Conservation (phyloP, 2,888 invertebrate genomes). For the Lampropteryx suffumata region DNA sequence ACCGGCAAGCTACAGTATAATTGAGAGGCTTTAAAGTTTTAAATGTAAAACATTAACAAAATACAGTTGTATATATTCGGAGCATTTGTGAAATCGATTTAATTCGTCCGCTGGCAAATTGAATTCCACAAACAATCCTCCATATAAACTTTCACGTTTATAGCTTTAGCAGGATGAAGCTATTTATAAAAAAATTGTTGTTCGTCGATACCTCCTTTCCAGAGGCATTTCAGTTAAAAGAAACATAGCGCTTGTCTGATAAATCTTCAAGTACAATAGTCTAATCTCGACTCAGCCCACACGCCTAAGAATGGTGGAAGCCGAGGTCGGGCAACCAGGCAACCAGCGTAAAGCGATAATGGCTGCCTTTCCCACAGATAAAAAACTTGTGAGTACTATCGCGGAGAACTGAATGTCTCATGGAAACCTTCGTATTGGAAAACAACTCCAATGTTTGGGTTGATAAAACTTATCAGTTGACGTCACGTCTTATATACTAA, state of each 20-base stretch:
- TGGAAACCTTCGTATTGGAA: constrained; percentile 28
- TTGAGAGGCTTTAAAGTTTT: not conserved
- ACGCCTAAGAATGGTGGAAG: constrained; percentile 39
- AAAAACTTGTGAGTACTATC: constrained; percentile 51
- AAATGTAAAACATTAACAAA: not conserved
- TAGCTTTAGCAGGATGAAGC: too few relatives aligned
- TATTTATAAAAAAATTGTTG: too few relatives aligned
- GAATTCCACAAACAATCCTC: not conserved
- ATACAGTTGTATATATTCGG: constrained; percentile 4
- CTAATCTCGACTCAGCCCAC: constrained; percentile 36
- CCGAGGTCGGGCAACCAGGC: constrained; percentile 45
- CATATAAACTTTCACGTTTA: too few relatives aligned
- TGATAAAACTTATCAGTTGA: not conserved
- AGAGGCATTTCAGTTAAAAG: constrained; percentile 39
- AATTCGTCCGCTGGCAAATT: constrained; percentile 2
- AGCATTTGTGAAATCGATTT: constrained; percentile 8
- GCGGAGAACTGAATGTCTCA: constrained; percentile 26
- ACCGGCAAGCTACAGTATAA: constrained; percentile 19
- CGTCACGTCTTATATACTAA: constrained; percentile 6
- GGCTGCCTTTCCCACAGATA: constrained; percentile 57
- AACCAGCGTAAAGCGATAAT: constrained; percentile 44
- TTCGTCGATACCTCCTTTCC: constrained; percentile 22
- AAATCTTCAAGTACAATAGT: constrained; percentile 44
- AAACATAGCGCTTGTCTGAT: constrained; percentile 37
- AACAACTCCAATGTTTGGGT: not conserved